phyloP scores from a whole-genome alignment of 2,797 vertebrate species.

The Helostoma temminkii region DNA sequence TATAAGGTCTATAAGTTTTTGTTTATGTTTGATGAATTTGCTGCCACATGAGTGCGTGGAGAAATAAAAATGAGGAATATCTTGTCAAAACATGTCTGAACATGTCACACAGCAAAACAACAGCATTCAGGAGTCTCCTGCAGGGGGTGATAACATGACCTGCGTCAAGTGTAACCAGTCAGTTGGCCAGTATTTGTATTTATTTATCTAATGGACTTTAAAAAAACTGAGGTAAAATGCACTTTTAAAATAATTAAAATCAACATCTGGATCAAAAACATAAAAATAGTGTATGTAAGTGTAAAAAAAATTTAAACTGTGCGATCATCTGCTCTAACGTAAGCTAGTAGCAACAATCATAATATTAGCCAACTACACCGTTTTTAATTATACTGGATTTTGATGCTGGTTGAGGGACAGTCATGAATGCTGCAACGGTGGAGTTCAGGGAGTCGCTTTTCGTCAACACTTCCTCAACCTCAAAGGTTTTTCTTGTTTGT shows the following conservation, averaged over 20 bases:
- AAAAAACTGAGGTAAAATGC: neutral
- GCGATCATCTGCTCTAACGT: too few species aligned
- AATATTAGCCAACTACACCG: too few species aligned
- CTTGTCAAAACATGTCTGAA: constrained; percentile 51
- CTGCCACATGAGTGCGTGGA: constrained; percentile 26
- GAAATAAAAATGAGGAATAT: constrained; percentile 32
- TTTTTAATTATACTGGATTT: too few species aligned
- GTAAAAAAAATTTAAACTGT: neutral
- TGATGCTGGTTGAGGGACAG: too few species aligned
- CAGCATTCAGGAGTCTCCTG: constrained; percentile 32
- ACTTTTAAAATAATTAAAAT: neutral
- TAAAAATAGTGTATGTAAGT: neutral
- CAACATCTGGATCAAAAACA: neutral
- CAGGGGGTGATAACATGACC: constrained; percentile 9
- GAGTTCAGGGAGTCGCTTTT: too few species aligned
- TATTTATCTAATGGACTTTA: neutral
- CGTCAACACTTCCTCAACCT: too few species aligned
- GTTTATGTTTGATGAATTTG: constrained; percentile 34
- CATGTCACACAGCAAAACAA: constrained; percentile 43
- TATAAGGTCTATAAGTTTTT: constrained; percentile 4
- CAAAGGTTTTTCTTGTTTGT: too few species aligned
- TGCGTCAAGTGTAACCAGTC: neutral
- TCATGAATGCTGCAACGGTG: too few species aligned
- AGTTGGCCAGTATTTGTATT: too few species aligned
- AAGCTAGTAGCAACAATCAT: too few species aligned